Percentiles rank a stretch among this genome's conserved stretches.
These are phyloP conservation scores for Argya squamiceps DNA, from an alignment of 2,797 vertebrate species.

Conservation along the genomic window DNA sequence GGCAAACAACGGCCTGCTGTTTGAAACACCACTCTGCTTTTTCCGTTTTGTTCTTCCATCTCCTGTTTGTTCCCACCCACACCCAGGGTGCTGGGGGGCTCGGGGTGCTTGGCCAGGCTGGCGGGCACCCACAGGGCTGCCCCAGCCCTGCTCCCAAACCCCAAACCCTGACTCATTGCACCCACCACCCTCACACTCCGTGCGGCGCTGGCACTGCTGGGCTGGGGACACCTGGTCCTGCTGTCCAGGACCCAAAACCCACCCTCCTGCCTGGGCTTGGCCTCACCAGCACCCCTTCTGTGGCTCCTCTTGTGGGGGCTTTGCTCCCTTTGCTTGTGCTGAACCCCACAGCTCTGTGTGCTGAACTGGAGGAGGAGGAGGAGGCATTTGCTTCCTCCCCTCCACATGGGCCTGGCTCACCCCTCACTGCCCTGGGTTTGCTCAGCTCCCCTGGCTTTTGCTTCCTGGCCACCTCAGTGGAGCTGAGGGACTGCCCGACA, in stretches of 20 bases:
- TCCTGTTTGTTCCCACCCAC: not conserved
- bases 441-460: rapidly evolving
- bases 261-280: not conserved
- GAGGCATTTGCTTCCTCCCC: not conserved
- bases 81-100: not conserved
- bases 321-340: not conserved
- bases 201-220: not conserved
- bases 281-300: not conserved
- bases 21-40: conserved; percentile 56
- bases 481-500: not conserved
- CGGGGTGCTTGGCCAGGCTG: not conserved
- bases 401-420: not conserved
- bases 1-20: conserved; percentile 32
- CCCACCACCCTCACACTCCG: not conserved
- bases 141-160: not conserved
- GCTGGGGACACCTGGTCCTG: not conserved
- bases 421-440: not conserved
- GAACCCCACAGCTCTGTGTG: not conserved
- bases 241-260: not conserved
- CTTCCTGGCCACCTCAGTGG: not conserved
- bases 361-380: not conserved
- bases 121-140: not conserved
- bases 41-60: conserved; percentile 13
- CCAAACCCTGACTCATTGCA: not conserved
- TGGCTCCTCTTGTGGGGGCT: not conserved